Percentiles rank a stretch among this genome's conserved stretches.
These are phyloP conservation scores for Polymixis lichenea DNA, from an alignment of 2,888 invertebrate species.

Conservation along the genomic window DNA sequence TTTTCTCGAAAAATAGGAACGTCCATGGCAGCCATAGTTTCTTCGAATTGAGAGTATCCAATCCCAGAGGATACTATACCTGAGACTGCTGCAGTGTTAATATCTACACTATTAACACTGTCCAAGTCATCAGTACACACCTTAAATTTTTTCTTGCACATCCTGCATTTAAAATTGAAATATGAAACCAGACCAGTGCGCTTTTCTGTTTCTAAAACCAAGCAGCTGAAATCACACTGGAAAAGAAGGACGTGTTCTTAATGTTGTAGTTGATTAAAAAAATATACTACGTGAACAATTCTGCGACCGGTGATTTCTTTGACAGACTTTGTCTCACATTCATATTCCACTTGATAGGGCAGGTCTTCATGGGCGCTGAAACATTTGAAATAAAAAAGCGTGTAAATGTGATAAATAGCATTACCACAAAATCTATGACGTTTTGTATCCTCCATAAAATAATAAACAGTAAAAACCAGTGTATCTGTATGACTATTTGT, in stretches of 20 bases:
- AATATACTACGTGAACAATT: constrained; percentile 13
- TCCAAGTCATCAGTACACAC: constrained; percentile 12
- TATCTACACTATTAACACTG: not conserved
- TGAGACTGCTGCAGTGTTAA: no score
- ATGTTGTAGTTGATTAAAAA: constrained; percentile 7
- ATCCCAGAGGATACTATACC: no score
- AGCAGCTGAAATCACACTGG: not conserved
- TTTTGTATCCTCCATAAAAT: not conserved
- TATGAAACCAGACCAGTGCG: no score
- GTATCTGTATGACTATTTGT: no score
- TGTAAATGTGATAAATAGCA: constrained; percentile 3
- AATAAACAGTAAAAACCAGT: no score
- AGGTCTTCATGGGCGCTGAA: constrained; percentile 11
- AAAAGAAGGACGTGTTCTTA: constrained; percentile 10
- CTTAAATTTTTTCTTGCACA: no score
- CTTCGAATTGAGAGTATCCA: no score
- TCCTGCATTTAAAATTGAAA: no score
- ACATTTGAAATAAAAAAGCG: constrained; percentile 7
- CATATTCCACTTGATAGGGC: constrained; percentile 5
- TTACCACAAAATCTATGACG: no score
- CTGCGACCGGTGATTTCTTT: constrained; percentile 18
- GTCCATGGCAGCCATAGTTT: no score
- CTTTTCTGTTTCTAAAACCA: no score
- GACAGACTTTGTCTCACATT: constrained; percentile 1
- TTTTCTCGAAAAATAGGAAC: no score